Evolutionary conservation across 2,888 invertebrate genomes (phyloP).

Genomic region (Chouioia cunea): DNA sequence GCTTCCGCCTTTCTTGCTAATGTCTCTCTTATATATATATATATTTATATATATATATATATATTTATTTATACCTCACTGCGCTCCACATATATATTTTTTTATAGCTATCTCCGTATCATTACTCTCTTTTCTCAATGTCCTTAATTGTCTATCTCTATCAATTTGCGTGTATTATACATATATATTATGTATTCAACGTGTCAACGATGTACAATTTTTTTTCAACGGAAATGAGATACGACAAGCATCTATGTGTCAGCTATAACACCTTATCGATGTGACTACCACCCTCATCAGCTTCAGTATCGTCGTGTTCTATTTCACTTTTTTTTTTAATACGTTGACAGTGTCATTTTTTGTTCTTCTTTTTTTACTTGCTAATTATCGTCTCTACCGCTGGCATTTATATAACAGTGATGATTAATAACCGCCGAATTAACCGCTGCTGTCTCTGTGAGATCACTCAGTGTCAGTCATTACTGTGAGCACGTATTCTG

Average conservation of each 20-base stretch:
- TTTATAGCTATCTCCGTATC: constrained; percentile 16
- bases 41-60: too few species aligned
- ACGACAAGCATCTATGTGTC: constrained; percentile 63
- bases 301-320: constrained; percentile 66
- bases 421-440: constrained; percentile 31
- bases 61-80: too few species aligned
- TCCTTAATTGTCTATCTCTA: constrained; percentile 13
- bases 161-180: constrained; percentile 45
- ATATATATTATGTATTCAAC: constrained; percentile 50
- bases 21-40: constrained; percentile 54
- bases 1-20: constrained; percentile 66
- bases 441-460: constrained; percentile 37
- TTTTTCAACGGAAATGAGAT: constrained; percentile 38
- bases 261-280: constrained; percentile 67
- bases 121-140: background rate
- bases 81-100: constrained; percentile 63
- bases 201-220: constrained; percentile 52
- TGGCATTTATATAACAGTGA: constrained; percentile 18
- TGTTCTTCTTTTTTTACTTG: constrained; percentile 28
- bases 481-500: constrained; percentile 41
- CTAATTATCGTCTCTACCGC: constrained; percentile 16
- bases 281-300: constrained; percentile 65
- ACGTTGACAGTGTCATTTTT: constrained; percentile 18
- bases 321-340: constrained; percentile 55
- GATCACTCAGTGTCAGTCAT: constrained; percentile 43